These are phyloP conservation scores for Triplophysa rosa DNA, from an alignment of 2,113 vertebrate genomes.

Conservation along the genomic window DNA sequence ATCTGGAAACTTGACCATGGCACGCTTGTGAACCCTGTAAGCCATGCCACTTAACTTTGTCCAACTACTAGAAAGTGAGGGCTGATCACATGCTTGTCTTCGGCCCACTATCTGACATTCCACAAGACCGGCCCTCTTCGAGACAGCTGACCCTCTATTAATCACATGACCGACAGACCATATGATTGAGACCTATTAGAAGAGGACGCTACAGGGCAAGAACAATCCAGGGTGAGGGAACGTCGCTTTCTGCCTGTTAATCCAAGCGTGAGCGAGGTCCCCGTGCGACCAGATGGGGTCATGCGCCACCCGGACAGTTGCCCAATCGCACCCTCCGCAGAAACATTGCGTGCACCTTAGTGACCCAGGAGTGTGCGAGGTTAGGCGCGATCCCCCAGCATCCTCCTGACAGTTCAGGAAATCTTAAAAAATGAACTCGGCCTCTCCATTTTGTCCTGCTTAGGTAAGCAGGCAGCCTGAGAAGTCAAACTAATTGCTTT, in stretches of 20 bases:
- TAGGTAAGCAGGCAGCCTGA: background rate
- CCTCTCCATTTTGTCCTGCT: constrained; percentile 30
- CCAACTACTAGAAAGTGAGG: background rate
- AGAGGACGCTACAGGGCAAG: constrained; percentile 64
- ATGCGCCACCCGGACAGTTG: constrained; percentile 67
- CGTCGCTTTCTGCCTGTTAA: constrained; percentile 79
- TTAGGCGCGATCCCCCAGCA: background rate
- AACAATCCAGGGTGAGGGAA: constrained; percentile 82
- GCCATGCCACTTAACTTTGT: constrained; percentile 47
- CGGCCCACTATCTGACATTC: constrained; percentile 68
- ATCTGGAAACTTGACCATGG: constrained; percentile 40
- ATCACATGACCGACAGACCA: constrained; percentile 89
- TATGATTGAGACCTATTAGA: constrained; percentile 88
- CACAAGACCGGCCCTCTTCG: constrained; percentile 76
- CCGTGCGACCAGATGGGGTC: constrained; percentile 78
- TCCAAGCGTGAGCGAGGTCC: constrained; percentile 82
- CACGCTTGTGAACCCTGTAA: constrained; percentile 26
- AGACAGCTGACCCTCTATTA: constrained; percentile 78
- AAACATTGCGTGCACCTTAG: constrained; percentile 17
- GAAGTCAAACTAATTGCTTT: constrained; percentile 60
- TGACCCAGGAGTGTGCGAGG: background rate
- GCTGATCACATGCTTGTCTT: background rate
- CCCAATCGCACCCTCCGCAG: constrained; percentile 48
- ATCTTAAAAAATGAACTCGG: background rate
- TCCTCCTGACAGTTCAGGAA: background rate